These are phyloP conservation scores for Rousettus madagascariensis DNA, from an alignment of 2,797 vertebrate species.

Conservation along the genomic window DNA sequence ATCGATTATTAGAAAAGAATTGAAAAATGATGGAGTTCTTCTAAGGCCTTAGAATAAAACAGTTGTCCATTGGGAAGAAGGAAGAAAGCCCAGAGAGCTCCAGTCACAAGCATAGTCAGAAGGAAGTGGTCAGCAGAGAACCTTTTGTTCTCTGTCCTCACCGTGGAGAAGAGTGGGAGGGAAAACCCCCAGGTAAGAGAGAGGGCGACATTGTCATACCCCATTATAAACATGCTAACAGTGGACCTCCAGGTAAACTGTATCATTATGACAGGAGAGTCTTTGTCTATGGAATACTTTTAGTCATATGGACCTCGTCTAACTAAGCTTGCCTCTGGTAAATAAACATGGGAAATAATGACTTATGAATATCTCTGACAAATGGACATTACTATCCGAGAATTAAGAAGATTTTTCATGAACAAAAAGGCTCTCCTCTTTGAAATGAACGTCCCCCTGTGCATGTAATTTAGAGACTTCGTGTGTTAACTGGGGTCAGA, in stretches of 20 bases:
- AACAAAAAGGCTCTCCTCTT: background rate
- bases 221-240: background rate
- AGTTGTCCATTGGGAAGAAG: background rate
- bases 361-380: background rate
- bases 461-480: background rate
- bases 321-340: background rate
- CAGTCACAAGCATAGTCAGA: background rate
- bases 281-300: background rate
- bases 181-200: background rate
- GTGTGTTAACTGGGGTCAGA: background rate
- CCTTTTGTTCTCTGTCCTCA: background rate
- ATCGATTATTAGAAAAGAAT: background rate
- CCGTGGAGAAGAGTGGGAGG: fast-evolving
- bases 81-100: background rate
- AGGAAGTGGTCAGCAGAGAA: background rate
- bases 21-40: background rate
- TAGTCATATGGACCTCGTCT: background rate
- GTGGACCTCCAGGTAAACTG: background rate
- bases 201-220: background rate
- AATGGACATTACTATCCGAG: background rate
- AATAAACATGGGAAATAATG: background rate
- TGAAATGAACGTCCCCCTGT: background rate
- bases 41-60: background rate
- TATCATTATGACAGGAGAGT: background rate
- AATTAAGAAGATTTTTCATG: background rate